Percentiles rank a stretch among this genome's conserved stretches.
phyloP scores from a whole-genome alignment of 2,797 vertebrate genomes.

The Peromyscus nudipes region DNA sequence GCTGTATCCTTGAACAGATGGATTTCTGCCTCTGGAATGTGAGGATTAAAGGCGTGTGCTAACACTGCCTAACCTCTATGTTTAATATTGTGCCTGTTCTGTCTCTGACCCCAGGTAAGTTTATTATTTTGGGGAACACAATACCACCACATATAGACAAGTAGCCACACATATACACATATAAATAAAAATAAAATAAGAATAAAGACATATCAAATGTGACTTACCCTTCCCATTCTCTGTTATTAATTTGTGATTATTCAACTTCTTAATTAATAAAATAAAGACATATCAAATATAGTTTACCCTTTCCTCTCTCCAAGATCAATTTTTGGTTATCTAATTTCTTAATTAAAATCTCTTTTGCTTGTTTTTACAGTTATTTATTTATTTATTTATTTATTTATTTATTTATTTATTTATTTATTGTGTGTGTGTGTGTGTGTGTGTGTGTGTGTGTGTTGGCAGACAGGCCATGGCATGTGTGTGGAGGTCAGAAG shows the following conservation, averaged over 20 bases:
- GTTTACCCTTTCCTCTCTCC: neutral
- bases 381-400: neutral
- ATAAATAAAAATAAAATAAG: neutral
- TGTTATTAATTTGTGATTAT: neutral
- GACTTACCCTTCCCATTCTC: neutral
- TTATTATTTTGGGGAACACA: no score
- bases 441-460: neutral
- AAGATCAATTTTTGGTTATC: neutral
- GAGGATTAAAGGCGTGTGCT: no score
- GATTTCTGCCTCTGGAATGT: no score
- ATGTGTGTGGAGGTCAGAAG: neutral
- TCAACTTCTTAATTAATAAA: neutral
- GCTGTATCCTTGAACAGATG: no score
- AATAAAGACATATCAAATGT: neutral
- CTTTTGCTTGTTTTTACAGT: neutral
- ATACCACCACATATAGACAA: neutral
- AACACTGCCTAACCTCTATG: no score
- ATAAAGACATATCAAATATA: neutral
- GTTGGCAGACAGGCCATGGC: no score
- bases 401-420: neutral
- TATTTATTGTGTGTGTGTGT: neutral
- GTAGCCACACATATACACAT: neutral
- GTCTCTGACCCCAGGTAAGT: no score
- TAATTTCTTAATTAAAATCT: neutral
- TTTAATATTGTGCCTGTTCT: no score